phyloP scores from a whole-genome alignment of 2,888 invertebrate genomes.

The Ophraella communa region DNA sequence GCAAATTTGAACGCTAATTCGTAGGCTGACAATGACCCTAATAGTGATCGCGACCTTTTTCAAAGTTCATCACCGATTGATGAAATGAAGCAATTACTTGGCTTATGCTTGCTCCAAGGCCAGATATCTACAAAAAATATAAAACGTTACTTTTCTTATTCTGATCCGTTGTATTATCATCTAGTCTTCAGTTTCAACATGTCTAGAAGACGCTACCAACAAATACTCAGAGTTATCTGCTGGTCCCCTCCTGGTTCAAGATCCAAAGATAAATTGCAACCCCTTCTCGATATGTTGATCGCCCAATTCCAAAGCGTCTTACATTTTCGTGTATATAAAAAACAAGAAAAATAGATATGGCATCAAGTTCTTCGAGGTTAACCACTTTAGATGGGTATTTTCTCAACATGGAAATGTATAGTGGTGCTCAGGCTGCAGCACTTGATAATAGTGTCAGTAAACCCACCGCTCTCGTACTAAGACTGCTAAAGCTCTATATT shows the following conservation, averaged over 20 bases:
- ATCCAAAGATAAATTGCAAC: conserved; percentile 19
- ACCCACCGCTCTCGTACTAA: conserved; percentile 10
- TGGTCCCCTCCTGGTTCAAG: neutral
- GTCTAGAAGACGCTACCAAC: conserved; percentile 27
- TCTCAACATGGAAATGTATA: conserved; percentile 24
- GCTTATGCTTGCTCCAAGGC: conserved; percentile 12
- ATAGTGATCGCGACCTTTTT: conserved; percentile 4
- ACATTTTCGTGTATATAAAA: conserved; percentile 15
- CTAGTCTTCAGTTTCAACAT: conserved; percentile 22
- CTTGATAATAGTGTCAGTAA: neutral
- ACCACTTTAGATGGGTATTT: conserved; percentile 22
- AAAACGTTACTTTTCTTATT: conserved; percentile 22
- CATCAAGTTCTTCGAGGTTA: conserved; percentile 22
- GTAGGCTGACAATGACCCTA: conserved; percentile 4
- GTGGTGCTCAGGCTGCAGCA: conserved; percentile 6
- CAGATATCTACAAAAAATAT: conserved; percentile 25
- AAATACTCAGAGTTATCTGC: conserved; percentile 24
- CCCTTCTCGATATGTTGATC: conserved; percentile 16
- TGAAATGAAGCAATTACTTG: conserved; percentile 16
- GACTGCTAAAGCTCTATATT: conserved; percentile 15
- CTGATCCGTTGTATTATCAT: conserved; percentile 7
- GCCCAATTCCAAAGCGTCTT: neutral
- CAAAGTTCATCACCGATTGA: conserved; percentile 6
- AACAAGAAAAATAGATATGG: conserved; percentile 20
- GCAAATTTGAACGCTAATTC: conserved; percentile 1